Base-by-base conservation (phyloP, 2,113 vertebrate species). In the Tympanuchus pallidicinctus region DNA sequence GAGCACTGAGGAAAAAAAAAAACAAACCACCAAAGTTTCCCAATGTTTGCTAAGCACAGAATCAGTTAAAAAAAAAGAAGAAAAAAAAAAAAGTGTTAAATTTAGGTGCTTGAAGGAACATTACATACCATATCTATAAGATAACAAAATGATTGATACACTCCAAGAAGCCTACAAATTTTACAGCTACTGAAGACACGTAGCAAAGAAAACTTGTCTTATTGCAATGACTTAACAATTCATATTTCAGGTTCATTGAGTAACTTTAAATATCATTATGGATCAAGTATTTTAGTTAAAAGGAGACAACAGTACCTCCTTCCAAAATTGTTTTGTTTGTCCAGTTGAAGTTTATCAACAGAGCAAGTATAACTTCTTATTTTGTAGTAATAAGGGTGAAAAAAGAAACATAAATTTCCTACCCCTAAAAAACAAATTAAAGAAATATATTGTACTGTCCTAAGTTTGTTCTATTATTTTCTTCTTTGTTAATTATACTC, bases 101-200 rank as follows among this genome's bases (percentile, higher is more conserved):
- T 54, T 32, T 30, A 56, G 4, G 10, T 47, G 15, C 11, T 60
- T 86, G 36, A 71, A 79, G 45, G 13, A 11, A 79, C 6, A 66
- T 30, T 24, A 16, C 2, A 3, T 74, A 28, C 16, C 77, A 0
- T 38, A 74, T 50, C 21, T 56, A 32, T 13, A 32, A 34, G 88
- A 56, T 18, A 82, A 16, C 30, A 87, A 54, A 38, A 52, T 0
- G 0, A 75, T 47, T 10, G 34, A 50, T 6, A 48, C 1, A 0
- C 52, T 82, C 65, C 59, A 54, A 50, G 34, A 77, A 28, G 80
- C 17, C 8, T 14, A 36, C 16, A 24, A 2, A 4, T 81, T 67
- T 77, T 20, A 64, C 25, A 50, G 14, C 30, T 47, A 34, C 32
- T 30, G 47, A n/a, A 19, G 14, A 80, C 21, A 45, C 3, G 7